Conservation (phyloP, 1,140 invertebrate genomes). For the Drosophila varians region DNA sequence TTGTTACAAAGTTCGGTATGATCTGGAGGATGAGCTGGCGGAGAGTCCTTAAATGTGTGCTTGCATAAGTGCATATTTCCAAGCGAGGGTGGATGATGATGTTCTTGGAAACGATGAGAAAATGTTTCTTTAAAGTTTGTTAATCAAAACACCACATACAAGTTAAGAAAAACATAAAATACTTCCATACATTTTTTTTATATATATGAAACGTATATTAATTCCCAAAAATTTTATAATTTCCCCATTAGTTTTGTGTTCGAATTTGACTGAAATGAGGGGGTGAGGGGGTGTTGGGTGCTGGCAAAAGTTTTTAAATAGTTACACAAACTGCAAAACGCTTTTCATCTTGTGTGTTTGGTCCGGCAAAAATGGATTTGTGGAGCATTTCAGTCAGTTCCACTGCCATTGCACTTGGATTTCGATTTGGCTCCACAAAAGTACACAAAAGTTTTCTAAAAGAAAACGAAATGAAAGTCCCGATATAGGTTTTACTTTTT, state of each 20-base stretch:
- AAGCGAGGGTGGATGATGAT: constrained; percentile 8
- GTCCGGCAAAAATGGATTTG: constrained; percentile 52
- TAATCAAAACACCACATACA: neutral
- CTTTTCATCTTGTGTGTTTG: constrained; percentile 52
- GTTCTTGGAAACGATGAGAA: neutral
- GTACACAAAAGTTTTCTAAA: constrained; percentile 72
- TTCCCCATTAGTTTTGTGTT: neutral
- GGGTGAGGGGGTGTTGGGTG: neutral
- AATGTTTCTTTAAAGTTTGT: neutral
- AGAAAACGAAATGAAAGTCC: constrained; percentile 75
- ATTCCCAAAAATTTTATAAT: neutral
- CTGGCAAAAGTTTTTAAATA: constrained; percentile 67
- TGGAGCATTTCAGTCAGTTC: constrained; percentile 33
- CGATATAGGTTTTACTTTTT: too few species aligned
- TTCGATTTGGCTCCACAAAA: constrained; percentile 68
- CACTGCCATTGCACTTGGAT: constrained; percentile 47
- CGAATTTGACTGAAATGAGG: neutral
- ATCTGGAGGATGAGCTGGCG: constrained; percentile 14
- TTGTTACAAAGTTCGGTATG: constrained; percentile 42
- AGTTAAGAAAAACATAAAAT: too few species aligned
- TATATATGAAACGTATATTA: constrained; percentile 3
- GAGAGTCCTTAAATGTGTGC: constrained; percentile 17
- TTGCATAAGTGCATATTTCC: constrained; percentile 29
- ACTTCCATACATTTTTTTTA: constrained; percentile 18
- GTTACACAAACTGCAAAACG: constrained; percentile 64